phyloP scores from a whole-genome alignment of 2,888 invertebrate genomes.

The Tridacna gigas region DNA sequence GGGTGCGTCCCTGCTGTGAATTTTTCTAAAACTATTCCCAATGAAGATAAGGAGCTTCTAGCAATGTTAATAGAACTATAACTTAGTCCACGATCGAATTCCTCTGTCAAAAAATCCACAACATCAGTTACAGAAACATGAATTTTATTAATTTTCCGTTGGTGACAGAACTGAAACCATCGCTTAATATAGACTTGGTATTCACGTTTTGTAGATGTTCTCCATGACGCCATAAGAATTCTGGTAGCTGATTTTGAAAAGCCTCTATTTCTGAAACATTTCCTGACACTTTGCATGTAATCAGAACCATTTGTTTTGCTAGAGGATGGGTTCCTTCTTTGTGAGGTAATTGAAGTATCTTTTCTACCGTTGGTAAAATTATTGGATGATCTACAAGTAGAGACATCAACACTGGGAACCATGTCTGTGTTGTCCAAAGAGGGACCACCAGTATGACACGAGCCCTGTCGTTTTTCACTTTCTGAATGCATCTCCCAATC shows the following conservation, averaged over 20 bases:
- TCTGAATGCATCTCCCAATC: slow-evolving; percentile 41
- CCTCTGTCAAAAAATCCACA: slow-evolving; percentile 45
- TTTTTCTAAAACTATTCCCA: slow-evolving; percentile 26
- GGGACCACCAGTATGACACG: slow-evolving; percentile 32
- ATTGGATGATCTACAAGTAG: slow-evolving; percentile 39
- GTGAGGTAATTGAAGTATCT: background rate
- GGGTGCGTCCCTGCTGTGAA: slow-evolving; percentile 47
- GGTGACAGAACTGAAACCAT: slow-evolving; percentile 58
- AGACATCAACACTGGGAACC: slow-evolving; percentile 30
- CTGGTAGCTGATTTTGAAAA: slow-evolving; percentile 39
- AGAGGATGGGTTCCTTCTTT: slow-evolving; percentile 30
- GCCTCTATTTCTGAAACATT: slow-evolving; percentile 33
- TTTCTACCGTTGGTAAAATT: slow-evolving; percentile 15
- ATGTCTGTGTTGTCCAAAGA: slow-evolving; percentile 49
- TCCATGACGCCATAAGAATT: slow-evolving; percentile 59
- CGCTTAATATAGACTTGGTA: slow-evolving; percentile 50
- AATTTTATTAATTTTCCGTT: slow-evolving; percentile 50
- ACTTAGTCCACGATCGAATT: slow-evolving; percentile 36
- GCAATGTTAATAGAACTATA: slow-evolving; percentile 57
- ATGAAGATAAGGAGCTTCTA: slow-evolving; percentile 47
- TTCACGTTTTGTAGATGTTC: slow-evolving; percentile 50
- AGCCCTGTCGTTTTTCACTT: slow-evolving; percentile 20
- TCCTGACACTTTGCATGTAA: slow-evolving; percentile 50
- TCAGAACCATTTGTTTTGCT: slow-evolving; percentile 30
- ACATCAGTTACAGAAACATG: slow-evolving; percentile 46